Percentiles rank a stretch among this genome's conserved stretches.
phyloP scores from a whole-genome alignment of 2,113 vertebrate species.

The Fulmarus glacialis region DNA sequence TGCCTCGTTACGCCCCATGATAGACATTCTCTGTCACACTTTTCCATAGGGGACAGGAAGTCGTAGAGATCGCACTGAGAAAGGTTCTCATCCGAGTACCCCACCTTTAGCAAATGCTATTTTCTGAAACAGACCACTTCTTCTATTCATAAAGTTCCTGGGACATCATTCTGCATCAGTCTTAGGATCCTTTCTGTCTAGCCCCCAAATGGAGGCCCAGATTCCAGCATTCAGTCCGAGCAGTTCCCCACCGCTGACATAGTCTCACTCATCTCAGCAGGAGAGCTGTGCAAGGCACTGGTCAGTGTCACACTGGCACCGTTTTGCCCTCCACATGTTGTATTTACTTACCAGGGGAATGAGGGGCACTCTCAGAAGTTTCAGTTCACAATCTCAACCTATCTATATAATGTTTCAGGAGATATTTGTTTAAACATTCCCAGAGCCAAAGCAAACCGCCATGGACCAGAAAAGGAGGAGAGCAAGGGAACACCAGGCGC shows the following conservation, averaged over 20 bases:
- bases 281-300: neutral
- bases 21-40: neutral
- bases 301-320: fast-evolving
- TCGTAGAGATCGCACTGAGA: neutral
- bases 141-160: neutral
- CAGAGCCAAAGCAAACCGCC: neutral
- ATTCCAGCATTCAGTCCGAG: neutral
- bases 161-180: neutral
- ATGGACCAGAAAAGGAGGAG: neutral
- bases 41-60: neutral
- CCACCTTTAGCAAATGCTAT: neutral
- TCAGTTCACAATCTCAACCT: neutral
- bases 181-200: neutral
- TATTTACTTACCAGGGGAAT: neutral
- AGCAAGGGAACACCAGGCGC: neutral
- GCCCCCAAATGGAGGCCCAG: neutral
- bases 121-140: neutral
- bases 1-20: neutral
- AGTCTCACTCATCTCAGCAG: neutral
- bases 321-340: neutral
- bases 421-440: neutral
- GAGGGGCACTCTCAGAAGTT: neutral
- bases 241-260: fast-evolving
- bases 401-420: neutral
- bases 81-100: neutral